phyloP scores from a whole-genome alignment of 2,888 invertebrate species.

The Aspidiotus destructor region DNA sequence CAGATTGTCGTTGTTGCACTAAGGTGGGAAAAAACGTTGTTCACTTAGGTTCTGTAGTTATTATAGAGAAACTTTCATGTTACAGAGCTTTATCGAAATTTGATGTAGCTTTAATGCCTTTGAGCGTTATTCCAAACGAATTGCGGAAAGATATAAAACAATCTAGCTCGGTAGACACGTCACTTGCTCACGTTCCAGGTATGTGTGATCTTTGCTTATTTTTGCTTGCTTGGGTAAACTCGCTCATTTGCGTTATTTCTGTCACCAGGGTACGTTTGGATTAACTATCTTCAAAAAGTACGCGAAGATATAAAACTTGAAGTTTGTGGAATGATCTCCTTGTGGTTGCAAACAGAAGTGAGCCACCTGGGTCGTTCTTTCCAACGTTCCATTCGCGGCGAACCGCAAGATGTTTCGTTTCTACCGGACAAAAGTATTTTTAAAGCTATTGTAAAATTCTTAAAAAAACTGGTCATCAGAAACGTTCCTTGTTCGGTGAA shows the following conservation, averaged over 20 bases:
- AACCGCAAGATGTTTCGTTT: constrained; percentile 7
- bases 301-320: constrained; percentile 2
- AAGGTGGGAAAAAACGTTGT: background rate
- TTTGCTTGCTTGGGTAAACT: background rate
- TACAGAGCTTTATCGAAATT: constrained; percentile 20
- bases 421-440: constrained; percentile 14
- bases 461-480: background rate
- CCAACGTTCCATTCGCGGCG: constrained; percentile 16
- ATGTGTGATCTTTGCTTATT: background rate
- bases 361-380: constrained; percentile 7
- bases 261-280: constrained; percentile 6
- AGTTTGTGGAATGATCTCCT: background rate
- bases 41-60: too few relatives aligned
- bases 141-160: constrained; percentile 10
- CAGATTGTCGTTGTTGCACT: background rate
- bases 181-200: constrained; percentile 16
- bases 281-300: constrained; percentile 2
- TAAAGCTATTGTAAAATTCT: constrained; percentile 11
- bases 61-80: background rate
- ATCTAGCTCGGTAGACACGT: background rate
- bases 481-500: constrained; percentile 2
- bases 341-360: constrained; percentile 17
- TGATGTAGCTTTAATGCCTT: constrained; percentile 11
- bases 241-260: background rate
- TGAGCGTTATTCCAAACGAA: background rate